Conservation (phyloP, 1,140 invertebrate species). For the Caenorhabditis tropicalis region DNA sequence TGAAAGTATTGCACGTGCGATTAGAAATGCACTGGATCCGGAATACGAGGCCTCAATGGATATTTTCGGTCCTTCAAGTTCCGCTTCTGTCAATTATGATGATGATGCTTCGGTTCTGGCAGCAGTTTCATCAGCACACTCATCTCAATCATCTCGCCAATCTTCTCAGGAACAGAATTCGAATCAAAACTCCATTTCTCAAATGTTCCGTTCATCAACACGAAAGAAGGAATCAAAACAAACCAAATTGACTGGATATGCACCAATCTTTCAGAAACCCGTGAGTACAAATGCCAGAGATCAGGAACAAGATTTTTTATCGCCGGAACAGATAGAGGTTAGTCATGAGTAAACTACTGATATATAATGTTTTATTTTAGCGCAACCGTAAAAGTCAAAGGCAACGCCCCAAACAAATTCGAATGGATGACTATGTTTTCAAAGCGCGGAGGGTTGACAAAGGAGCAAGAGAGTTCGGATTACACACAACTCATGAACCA, state of each 20-base stretch:
- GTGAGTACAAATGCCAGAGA: neutral
- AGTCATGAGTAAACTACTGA: neutral
- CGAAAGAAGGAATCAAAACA: neutral
- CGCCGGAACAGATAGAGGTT: neutral
- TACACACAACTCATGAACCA: conserved; percentile 19
- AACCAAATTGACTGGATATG: neutral
- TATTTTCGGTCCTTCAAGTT: neutral
- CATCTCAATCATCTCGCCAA: neutral
- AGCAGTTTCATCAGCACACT: neutral
- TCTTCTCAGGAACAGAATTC: neutral
- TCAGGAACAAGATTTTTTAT: neutral
- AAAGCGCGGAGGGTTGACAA: conserved; percentile 2
- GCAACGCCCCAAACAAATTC: neutral
- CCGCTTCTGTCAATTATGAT: neutral
- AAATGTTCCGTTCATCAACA: no score
- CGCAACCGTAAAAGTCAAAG: neutral
- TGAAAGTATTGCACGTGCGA: neutral
- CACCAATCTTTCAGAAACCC: neutral
- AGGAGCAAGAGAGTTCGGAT: conserved; percentile 5
- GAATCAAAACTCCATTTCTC: neutral
- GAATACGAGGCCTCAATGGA: neutral
- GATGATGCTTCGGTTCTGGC: neutral
- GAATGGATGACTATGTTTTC: conserved; percentile 22
- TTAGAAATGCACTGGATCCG: neutral
- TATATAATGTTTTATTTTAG: neutral